Evolutionary conservation across 2,113 vertebrate genomes (phyloP).

Genomic region (Sander vitreus): DNA sequence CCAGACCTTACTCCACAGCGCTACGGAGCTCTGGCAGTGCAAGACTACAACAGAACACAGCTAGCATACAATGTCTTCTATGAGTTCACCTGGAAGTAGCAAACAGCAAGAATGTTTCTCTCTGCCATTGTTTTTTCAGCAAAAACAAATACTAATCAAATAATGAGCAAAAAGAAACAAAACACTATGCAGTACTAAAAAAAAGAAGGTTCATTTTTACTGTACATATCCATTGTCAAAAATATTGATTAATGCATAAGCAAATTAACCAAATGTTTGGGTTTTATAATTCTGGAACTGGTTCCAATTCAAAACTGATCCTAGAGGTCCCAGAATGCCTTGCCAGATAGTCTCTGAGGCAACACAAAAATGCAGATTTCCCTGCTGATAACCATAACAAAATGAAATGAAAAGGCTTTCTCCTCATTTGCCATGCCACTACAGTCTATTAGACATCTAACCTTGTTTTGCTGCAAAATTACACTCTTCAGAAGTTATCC

Average conservation of each 20-base stretch:
- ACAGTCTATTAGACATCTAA: slow-evolving; percentile 44
- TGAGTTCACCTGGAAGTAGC: too few species aligned
- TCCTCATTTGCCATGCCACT: slow-evolving; percentile 54
- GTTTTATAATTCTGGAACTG: background rate
- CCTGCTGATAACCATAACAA: slow-evolving; percentile 12
- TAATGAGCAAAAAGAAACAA: too few species aligned
- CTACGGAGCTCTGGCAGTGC: too few species aligned
- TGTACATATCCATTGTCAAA: too few species aligned
- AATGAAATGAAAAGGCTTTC: slow-evolving; percentile 62
- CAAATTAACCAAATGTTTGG: background rate
- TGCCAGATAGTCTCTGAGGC: background rate
- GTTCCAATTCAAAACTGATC: background rate
- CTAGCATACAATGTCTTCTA: too few species aligned
- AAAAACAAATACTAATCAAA: too few species aligned
- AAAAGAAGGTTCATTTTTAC: too few species aligned
- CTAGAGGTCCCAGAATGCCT: background rate
- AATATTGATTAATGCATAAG: background rate
- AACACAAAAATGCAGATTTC: slow-evolving; percentile 20
- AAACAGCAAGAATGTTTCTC: too few species aligned
- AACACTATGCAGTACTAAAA: too few species aligned
- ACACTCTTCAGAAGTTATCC: slow-evolving; percentile 24
- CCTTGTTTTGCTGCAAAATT: slow-evolving; percentile 51
- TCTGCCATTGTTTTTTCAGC: too few species aligned
- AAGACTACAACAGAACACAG: too few species aligned
- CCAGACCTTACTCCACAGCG: too few species aligned